These are phyloP conservation scores for Drosophila demipolita DNA, from an alignment of 2,888 invertebrate genomes.

Conservation along the genomic window DNA sequence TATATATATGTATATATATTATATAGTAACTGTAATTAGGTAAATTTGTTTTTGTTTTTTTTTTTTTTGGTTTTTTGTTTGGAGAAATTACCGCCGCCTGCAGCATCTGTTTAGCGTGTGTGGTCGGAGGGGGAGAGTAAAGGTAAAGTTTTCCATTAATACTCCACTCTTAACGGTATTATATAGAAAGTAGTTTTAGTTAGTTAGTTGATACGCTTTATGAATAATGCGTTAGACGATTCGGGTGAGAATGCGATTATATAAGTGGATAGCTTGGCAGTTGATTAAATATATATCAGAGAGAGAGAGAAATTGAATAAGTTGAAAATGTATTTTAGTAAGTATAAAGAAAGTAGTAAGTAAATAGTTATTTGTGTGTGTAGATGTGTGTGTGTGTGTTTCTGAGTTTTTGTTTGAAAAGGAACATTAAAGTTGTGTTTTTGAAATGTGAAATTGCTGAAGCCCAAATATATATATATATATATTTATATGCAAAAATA, in stretches of 20 bases:
- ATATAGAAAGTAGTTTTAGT: conserved; percentile 15
- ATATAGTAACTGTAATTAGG: conserved; percentile 9
- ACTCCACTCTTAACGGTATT: conserved; percentile 44
- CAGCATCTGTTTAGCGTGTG: conserved; percentile 83
- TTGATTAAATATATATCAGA: conserved; percentile 28
- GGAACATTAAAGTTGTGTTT: not conserved
- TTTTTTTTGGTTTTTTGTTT: conserved; percentile 12
- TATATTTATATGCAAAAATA: not conserved
- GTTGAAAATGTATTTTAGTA: conserved; percentile 51
- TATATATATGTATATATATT: conserved; percentile 32
- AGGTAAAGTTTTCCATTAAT: conserved; percentile 72
- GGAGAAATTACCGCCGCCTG: conserved; percentile 82
- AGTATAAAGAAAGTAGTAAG: conserved; percentile 24
- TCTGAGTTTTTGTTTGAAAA: not conserved
- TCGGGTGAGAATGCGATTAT: conserved; percentile 36
- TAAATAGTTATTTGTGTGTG: conserved; percentile 12
- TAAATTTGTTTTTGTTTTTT: conserved; percentile 11
- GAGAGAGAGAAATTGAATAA: conserved; percentile 50
- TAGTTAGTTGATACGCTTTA: conserved; percentile 44
- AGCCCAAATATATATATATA: not conserved
- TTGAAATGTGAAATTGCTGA: conserved; percentile 15
- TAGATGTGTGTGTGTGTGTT: not conserved
- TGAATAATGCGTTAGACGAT: conserved; percentile 44
- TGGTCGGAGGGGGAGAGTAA: conserved; percentile 59
- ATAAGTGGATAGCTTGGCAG: conserved; percentile 26